phyloP scores from a whole-genome alignment of 2,113 vertebrate genomes.

The Carassius carassius region DNA sequence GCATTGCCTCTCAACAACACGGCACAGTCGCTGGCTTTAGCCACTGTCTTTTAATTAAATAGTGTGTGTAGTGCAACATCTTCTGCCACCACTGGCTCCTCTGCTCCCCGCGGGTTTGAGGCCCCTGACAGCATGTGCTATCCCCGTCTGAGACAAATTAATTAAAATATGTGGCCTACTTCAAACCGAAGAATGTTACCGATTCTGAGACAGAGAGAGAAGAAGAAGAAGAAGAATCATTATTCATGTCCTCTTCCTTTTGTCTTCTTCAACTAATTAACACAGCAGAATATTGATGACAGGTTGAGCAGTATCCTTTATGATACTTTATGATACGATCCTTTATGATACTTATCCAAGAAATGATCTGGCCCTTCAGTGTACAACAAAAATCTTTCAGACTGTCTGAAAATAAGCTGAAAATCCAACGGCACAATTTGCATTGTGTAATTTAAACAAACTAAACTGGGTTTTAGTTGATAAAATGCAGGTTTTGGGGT shows the following conservation, averaged over 20 bases:
- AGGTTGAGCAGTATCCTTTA: too few relatives aligned
- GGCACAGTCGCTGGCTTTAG: slow-evolving; percentile 42
- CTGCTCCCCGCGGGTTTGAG: slow-evolving; percentile 43
- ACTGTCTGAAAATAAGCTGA: too few relatives aligned
- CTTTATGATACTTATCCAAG: too few relatives aligned
- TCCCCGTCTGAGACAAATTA: slow-evolving; percentile 48
- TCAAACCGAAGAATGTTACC: slow-evolving; percentile 26
- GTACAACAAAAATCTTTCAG: too few relatives aligned
- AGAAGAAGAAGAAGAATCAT: not conserved
- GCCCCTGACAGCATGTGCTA: slow-evolving; percentile 43
- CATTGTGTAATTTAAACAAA: not conserved
- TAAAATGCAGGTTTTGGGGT: too few relatives aligned
- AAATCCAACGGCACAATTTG: not conserved
- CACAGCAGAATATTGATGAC: too few relatives aligned
- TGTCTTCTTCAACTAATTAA: too few relatives aligned
- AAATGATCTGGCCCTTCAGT: too few relatives aligned
- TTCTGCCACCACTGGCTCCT: slow-evolving; percentile 48
- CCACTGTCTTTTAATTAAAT: slow-evolving; percentile 64
- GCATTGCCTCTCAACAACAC: slow-evolving; percentile 45
- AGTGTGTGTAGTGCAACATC: slow-evolving; percentile 44
- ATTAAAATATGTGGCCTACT: slow-evolving; percentile 54
- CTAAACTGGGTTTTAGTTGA: not conserved
- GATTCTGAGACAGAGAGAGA: not conserved
- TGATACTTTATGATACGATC: too few relatives aligned
- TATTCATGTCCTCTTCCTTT: too few relatives aligned